Evolutionary conservation across 1,140 invertebrate species (phyloP), one percentile per base, ranked within the genome.

Genomic region (Dreissena polymorpha): DNA sequence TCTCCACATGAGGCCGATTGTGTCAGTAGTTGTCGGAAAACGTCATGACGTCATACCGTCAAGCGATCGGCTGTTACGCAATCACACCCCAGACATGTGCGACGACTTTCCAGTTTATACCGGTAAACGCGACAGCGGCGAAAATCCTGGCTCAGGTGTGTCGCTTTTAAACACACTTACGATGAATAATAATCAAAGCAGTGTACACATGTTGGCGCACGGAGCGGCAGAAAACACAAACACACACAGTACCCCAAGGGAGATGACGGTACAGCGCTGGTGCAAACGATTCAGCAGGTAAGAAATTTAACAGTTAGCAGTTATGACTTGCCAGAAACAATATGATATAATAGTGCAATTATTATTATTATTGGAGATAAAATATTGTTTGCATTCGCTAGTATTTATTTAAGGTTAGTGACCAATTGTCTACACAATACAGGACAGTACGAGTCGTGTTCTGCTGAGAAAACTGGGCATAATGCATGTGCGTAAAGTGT

Each of bases 221-320:
- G 25, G 18, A 27, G 18, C 1, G 25, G 18, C 29, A n/a, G 23
- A 39, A 16, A 25, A 68, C 8, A 68, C 16, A 14, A 16, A 23
- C 67, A 68, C 67, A 3, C 23, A 68, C 67, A 3, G 14, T 16
- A 3, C 25, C n/a, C 67, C 67, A n/a, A 5, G 1, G 2, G 16
- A 16, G 16, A 27, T 39, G 14, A 23, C 18, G 25, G 67, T 68
- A 25, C 14, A 25, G 23, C 67, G 67, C 67, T 68, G 67, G 67
- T 68, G 67, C 25, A 68, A 68, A 68, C 67, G 25, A 39, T 68
- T 68, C 67, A 68, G 67, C 29, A 25, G 25, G 67, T 68, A 39
- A 68, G 67, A 21, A 68, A 21, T 5, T 1, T 21, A 68, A 16
- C 14, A 16, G 2, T 2, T 27, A 68, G 25, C 16, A 39, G n/a